Base-by-base conservation (phyloP, 1,140 invertebrate genomes). In the Neodiprion lecontei region DNA sequence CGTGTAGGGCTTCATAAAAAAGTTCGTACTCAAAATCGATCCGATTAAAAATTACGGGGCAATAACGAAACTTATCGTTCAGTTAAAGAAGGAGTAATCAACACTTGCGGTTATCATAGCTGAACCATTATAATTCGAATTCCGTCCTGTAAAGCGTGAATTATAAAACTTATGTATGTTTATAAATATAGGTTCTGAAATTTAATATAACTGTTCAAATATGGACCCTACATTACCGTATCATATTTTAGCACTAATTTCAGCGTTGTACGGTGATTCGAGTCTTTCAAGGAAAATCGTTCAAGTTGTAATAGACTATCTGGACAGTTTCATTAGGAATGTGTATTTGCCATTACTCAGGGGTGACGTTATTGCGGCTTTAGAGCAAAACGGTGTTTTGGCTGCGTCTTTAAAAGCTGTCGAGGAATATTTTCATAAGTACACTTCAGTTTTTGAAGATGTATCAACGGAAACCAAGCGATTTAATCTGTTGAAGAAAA, bases 1-100 rank as follows among this genome's bases (percentile, higher is more conserved):
- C 17, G 66, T 72, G n/a, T 78, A 74, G 77, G n/a, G 11, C 11
- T 76, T 76, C 40, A 69, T 76, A 61, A 40, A 76, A 48, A 72
- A 76, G 61, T 9, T 48, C 0, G 53, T 78, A 21, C 76, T 75
- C 74, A 9, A 50, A 0, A 69, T 76, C 48, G 47, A 14, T 68
- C 49, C 23, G 47, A 72, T 9, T 21, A 75, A 78, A 73, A 67
- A 65, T 21, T 21, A 21, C 17, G 17, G 17, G 17, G 17, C 17
- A 21, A 21, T 21, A 21, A 21, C 17, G 17, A 21, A 21, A 21
- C 17, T 21, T 21, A 21, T 21, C 17, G 17, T 21, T 21, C 17
- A 21, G 17, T 21, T 21, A 21, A 21, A 21, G 17, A 21, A 21
- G 17, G 17, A 21, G 17, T 21, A 21, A 21, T 21, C 17, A 21